phyloP scores from a whole-genome alignment of 2,888 invertebrate species.

The Oligia fasciuncula region DNA sequence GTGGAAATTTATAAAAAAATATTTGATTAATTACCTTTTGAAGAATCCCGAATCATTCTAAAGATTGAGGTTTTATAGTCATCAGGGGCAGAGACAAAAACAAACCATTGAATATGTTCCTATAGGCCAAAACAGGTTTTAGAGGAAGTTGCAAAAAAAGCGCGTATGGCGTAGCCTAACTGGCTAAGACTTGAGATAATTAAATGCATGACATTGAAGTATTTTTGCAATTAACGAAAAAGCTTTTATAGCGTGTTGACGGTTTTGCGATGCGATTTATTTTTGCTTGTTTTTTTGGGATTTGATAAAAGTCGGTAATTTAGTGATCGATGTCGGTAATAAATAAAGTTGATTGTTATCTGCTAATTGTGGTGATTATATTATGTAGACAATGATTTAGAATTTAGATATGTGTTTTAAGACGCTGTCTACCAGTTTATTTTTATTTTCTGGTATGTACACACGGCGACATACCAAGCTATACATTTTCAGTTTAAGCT shows the following conservation, averaged over 20 bases:
- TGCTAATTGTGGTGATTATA: background rate
- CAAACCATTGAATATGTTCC: constrained; percentile 40
- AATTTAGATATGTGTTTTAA: background rate
- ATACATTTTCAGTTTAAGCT: no score
- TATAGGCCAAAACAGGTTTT: constrained; percentile 74
- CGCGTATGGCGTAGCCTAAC: constrained; percentile 47
- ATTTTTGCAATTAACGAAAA: constrained; percentile 49
- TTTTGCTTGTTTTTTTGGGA: background rate
- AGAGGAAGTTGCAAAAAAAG: constrained; percentile 79
- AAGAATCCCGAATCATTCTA: constrained; percentile 43
- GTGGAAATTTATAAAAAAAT: constrained; percentile 18
- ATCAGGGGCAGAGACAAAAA: constrained; percentile 44
- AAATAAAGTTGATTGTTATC: constrained; percentile 3
- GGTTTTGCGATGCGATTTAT: constrained; percentile 30
- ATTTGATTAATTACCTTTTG: constrained; percentile 48
- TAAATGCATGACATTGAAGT: constrained; percentile 64
- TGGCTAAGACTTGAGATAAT: constrained; percentile 57
- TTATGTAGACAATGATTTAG: background rate
- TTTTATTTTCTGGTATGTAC: background rate
- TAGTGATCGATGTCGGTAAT: background rate
- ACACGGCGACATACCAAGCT: no score
- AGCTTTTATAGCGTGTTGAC: constrained; percentile 17
- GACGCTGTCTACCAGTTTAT: background rate
- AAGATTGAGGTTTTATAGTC: constrained; percentile 56
- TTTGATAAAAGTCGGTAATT: background rate